A percentile compares a stretch with the other conserved stretches of the same genome.
phyloP scores from a whole-genome alignment of 23 tunicate species.

The Ascidia mentula region DNA sequence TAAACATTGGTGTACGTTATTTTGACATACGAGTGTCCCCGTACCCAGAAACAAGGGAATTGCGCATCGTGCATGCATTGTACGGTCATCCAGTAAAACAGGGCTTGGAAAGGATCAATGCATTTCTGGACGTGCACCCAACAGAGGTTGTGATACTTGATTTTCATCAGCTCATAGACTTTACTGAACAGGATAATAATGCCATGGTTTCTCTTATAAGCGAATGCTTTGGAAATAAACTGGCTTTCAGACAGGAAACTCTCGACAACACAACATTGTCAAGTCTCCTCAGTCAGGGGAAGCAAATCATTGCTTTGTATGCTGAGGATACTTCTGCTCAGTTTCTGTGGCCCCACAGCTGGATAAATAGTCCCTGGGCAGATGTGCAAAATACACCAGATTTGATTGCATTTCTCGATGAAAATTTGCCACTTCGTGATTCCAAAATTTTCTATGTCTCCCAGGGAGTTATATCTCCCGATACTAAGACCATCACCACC shows the following conservation, averaged over 20 bases:
- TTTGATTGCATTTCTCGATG: neutral
- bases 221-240: neutral
- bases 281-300: neutral
- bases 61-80: constrained; percentile 11
- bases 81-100: neutral
- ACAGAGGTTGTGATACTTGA: constrained; percentile 15
- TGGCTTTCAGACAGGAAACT: neutral
- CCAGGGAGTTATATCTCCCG: constrained; percentile 18
- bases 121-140: constrained; percentile 7
- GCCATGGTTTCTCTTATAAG: neutral
- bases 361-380: constrained; percentile 16
- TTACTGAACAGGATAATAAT: neutral
- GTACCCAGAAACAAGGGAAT: neutral
- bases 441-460: neutral
- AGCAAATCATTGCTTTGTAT: constrained; percentile 20
- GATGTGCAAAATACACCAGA: neutral
- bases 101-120: neutral
- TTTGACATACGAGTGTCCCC: constrained; percentile 24
- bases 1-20: constrained; percentile 17
- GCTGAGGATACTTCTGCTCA: neutral
- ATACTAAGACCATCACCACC: neutral
- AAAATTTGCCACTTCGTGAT: neutral
- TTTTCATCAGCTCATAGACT: constrained; percentile 9
- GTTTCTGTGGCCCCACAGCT: constrained; percentile 4
- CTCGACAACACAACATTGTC: neutral